Evolutionary conservation across 23 tunicate species (phyloP).

Genomic region (Corella eumyota): DNA sequence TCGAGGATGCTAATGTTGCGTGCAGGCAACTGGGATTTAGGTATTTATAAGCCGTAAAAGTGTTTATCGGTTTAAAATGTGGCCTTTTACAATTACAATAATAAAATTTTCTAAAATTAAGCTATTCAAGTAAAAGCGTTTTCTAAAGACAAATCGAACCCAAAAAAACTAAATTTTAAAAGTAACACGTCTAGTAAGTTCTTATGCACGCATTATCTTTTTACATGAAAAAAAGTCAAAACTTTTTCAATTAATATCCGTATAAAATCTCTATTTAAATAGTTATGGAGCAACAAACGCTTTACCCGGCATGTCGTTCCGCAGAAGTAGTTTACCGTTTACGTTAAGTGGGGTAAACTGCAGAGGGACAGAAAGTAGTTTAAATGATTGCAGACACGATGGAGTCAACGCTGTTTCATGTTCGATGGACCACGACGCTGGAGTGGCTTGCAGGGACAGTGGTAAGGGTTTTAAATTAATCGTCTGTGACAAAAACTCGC

Average conservation of each 20-base stretch:
- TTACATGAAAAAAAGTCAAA: too few species aligned
- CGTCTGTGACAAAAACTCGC: too few species aligned
- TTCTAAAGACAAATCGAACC: too few species aligned
- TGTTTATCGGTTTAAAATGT: too few species aligned
- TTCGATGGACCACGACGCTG: slow-evolving; percentile 72
- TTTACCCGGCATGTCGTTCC: slow-evolving; percentile 28
- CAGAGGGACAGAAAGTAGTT: slow-evolving; percentile 28
- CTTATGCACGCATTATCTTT: too few species aligned
- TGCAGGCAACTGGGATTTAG: slow-evolving; percentile 76
- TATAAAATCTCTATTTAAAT: background rate
- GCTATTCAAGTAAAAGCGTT: too few species aligned
- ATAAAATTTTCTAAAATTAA: too few species aligned
- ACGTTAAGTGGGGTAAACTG: slow-evolving; percentile 52
- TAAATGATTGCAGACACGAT: slow-evolving; percentile 52
- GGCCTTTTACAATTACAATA: too few species aligned
- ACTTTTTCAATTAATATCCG: too few species aligned
- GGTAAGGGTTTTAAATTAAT: background rate
- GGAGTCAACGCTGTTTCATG: slow-evolving; percentile 35
- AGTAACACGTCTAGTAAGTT: too few species aligned
- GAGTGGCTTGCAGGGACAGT: slow-evolving; percentile 50
- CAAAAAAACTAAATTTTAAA: too few species aligned
- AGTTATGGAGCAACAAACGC: slow-evolving; percentile 32
- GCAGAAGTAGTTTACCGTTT: slow-evolving; percentile 16
- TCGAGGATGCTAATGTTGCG: slow-evolving; percentile 69
- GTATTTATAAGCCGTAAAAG: slow-evolving; percentile 1